Base-by-base conservation (phyloP, 2,113 vertebrate species). In the Oreotrochilus melanogaster region DNA sequence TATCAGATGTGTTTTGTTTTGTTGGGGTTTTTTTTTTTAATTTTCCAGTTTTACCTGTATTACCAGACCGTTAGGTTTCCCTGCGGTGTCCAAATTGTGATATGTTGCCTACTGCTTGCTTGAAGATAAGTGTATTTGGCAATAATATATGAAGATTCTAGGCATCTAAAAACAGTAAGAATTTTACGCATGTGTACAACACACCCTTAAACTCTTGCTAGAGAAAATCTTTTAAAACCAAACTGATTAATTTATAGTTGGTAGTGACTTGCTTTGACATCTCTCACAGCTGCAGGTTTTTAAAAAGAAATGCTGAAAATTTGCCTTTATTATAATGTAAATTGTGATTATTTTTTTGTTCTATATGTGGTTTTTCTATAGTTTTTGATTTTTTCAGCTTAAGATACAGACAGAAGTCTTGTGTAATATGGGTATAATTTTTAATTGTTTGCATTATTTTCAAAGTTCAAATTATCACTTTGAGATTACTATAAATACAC, bases 341-440 rank as follows among this genome's bases (percentile, higher is more conserved):
- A 98, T 98, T 97, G 98, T 98, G 97, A 98, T 98, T 95, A 51
- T 96, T 96, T 95, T 98, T 98, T 97, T 97, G 97, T 98, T 98
- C 98, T 97, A 97, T 96, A 98, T 97, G 97, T 98, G 98, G 97
- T 97, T 98, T 98, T 98, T 98, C 97, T 98, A 98, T 98, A 98
- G 97, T 97, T 96, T 93, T 89, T 93, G 80, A 94, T 97, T 97
- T 93, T 96, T 97, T 97, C 96, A 95, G 98, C 98, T 98, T 98
- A 97, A 98, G 94, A 98, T 98, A 98, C 97, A 97, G 96, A 97
- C 93, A 96, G 82, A 97, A 97, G 96, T 98, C 98, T 99, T 98
- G 98, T 98, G 98, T 98, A 98, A 98, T 97, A 98, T 98, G 99
- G 99, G 98, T 99, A 98, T 99, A 98, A 97, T 98, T 98, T 98